These are phyloP conservation scores for Pelvicachromis taeniatus DNA, from an alignment of 2,113 vertebrate species.

Conservation along the genomic window DNA sequence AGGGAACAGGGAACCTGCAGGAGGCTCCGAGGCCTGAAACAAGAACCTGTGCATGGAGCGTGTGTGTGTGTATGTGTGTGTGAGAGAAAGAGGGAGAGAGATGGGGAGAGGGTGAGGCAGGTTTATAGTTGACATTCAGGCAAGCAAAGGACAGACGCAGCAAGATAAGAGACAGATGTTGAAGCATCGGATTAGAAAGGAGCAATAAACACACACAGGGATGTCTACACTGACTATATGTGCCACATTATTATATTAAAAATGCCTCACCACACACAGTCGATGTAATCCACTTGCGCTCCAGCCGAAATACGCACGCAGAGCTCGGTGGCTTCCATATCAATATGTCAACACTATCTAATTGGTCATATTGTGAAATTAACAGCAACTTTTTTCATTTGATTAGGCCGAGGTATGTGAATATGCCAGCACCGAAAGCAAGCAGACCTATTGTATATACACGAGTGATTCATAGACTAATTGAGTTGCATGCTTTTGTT, in stretches of 20 bases:
- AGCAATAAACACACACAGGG: slow-evolving; percentile 49
- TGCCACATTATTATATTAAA: not conserved
- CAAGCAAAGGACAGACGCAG: slow-evolving; percentile 25
- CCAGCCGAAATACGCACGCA: slow-evolving; percentile 18
- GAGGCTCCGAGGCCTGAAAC: slow-evolving; percentile 31
- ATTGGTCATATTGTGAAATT: slow-evolving; percentile 35
- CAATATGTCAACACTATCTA: slow-evolving; percentile 21
- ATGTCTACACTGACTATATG: not conserved
- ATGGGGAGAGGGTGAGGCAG: not conserved
- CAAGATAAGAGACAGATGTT: slow-evolving; percentile 26
- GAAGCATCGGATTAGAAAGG: slow-evolving; percentile 27
- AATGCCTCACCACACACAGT: slow-evolving; percentile 15
- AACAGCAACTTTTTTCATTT: slow-evolving; percentile 33
- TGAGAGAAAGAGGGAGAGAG: not conserved
- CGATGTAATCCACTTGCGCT: not conserved
- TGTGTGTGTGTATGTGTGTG: not conserved
- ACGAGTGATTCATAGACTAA: slow-evolving; percentile 44
- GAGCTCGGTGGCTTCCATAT: slow-evolving; percentile 10
- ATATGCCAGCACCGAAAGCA: slow-evolving; percentile 32
- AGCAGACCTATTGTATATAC: slow-evolving; percentile 56
- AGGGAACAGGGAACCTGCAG: slow-evolving; percentile 24
- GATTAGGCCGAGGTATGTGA: slow-evolving; percentile 33
- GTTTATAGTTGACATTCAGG: slow-evolving; percentile 48
- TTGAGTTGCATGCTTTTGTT: slow-evolving; percentile 70
- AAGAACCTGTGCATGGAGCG: not conserved